phyloP scores from a whole-genome alignment of 1,140 invertebrate genomes.

The Meloidogyne exigua region DNA sequence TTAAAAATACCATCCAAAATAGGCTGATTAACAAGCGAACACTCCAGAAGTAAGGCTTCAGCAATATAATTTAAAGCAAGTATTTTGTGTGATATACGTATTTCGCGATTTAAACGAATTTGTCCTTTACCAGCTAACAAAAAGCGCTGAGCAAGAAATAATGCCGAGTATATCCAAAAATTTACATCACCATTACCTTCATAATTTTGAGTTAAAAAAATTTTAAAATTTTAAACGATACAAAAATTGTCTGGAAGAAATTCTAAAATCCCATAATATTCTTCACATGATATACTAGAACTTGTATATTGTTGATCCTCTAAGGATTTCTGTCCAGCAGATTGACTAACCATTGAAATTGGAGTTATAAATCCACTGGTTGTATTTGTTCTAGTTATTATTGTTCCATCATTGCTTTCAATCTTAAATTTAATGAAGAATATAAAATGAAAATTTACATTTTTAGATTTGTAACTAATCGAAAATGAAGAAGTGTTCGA shows the following conservation, averaged over 20 bases:
- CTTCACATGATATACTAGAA: not conserved
- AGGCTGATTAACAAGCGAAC: not conserved
- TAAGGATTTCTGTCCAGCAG: not conserved
- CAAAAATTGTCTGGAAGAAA: not conserved
- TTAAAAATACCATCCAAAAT: constrained; percentile 6
- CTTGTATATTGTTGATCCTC: not conserved
- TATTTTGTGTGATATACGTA: constrained; percentile 24
- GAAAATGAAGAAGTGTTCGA: not conserved
- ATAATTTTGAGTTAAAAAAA: not conserved
- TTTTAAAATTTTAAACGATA: not conserved
- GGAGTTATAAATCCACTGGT: not conserved
- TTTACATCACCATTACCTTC: not conserved
- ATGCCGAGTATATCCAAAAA: constrained; percentile 21
- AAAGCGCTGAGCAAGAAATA: constrained; percentile 10
- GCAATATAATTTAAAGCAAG: constrained; percentile 17
- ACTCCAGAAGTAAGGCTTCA: not conserved
- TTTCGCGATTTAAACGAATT: constrained; percentile 17
- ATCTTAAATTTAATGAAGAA: not conserved
- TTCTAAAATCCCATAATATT: not conserved
- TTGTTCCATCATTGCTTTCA: not conserved
- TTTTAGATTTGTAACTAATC: not conserved
- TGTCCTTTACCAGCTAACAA: constrained; percentile 10
- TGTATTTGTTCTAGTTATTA: not conserved
- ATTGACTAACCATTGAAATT: not conserved
- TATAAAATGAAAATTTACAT: not conserved